Percentiles rank a stretch among this genome's conserved stretches.
Evolutionary conservation across 2,113 vertebrate genomes (phyloP).

Genomic region (Alligator sinensis): DNA sequence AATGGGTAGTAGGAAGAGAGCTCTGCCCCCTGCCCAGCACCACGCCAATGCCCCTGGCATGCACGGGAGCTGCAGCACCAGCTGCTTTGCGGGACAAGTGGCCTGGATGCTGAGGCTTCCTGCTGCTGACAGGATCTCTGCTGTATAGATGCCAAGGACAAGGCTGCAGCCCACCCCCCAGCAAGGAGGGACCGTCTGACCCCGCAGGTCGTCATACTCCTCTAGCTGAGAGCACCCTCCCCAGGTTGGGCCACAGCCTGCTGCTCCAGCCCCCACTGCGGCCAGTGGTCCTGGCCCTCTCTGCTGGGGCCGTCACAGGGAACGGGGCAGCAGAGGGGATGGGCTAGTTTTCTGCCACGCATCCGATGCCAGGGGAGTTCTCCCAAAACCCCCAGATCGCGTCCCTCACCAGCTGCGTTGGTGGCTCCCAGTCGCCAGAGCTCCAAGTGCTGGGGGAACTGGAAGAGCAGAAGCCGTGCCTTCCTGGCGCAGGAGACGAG

Average conservation of each 20-base stretch:
- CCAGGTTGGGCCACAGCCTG: accelerated
- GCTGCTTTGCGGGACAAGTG: too few species aligned
- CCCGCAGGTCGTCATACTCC: background rate
- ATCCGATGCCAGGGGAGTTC: accelerated
- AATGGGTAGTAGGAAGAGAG: background rate
- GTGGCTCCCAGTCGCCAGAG: constrained; percentile 93
- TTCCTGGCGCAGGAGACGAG: constrained; percentile 92
- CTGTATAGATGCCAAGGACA: too few species aligned
- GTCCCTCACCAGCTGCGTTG: constrained; percentile 79
- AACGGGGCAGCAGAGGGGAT: too few species aligned
- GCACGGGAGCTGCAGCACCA: too few species aligned
- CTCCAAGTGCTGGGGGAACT: constrained; percentile 91
- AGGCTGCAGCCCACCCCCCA: background rate
- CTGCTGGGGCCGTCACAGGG: background rate
- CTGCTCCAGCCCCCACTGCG: background rate
- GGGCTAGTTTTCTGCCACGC: too few species aligned
- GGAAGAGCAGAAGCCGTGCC: constrained; percentile 91
- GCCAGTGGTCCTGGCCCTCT: background rate
- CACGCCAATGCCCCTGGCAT: accelerated
- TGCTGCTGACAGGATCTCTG: too few species aligned
- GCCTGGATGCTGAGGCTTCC: too few species aligned
- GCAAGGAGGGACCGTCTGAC: background rate
- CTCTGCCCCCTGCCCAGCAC: background rate
- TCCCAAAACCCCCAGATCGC: accelerated
- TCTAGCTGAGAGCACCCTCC: too few species aligned